phyloP scores from a whole-genome alignment of 2,888 invertebrate species.

The Drosophila subsilvestris region DNA sequence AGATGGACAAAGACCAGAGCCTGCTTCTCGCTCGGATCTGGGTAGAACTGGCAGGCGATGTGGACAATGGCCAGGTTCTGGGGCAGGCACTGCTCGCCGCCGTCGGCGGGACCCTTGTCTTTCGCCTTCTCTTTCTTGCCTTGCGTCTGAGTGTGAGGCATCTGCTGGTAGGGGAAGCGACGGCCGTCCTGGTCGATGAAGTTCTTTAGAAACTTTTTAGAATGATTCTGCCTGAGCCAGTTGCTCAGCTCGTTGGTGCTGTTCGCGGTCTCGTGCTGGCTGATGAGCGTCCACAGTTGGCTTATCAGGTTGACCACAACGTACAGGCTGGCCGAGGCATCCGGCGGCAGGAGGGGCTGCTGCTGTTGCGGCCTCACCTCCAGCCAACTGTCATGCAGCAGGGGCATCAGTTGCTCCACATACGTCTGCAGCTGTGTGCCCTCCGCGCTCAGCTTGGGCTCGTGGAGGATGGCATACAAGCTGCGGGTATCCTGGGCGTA shows the following conservation, averaged over 20 bases:
- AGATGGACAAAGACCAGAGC: constrained; percentile 44
- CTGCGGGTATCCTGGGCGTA: constrained; percentile 17
- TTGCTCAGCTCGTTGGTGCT: constrained; percentile 83
- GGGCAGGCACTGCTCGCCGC: constrained; percentile 84
- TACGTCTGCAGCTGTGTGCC: constrained; percentile 85
- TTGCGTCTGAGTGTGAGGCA: constrained; percentile 3
- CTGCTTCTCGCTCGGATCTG: constrained; percentile 42
- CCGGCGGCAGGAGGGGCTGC: constrained; percentile 85
- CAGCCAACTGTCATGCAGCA: constrained; percentile 93
- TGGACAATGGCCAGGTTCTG: constrained; percentile 86
- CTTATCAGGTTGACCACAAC: constrained; percentile 87
- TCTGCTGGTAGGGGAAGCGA: constrained; percentile 81
- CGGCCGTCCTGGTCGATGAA: constrained; percentile 78
- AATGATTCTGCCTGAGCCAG: constrained; percentile 86
- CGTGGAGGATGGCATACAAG: constrained; percentile 36
- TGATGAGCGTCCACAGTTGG: constrained; percentile 86
- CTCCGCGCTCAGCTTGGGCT: constrained; percentile 28
- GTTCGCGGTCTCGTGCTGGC: constrained; percentile 73
- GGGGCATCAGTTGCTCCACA: constrained; percentile 88
- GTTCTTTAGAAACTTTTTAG: constrained; percentile 85
- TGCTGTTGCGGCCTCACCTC: constrained; percentile 87
- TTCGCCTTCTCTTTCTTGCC: constrained; percentile 30
- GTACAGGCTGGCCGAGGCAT: constrained; percentile 87
- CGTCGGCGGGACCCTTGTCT: constrained; percentile 59
- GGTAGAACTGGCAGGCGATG: constrained; percentile 85